Evolutionary conservation across 2,888 invertebrate species (phyloP).

Genomic region (Rhamnusium bicolor): DNA sequence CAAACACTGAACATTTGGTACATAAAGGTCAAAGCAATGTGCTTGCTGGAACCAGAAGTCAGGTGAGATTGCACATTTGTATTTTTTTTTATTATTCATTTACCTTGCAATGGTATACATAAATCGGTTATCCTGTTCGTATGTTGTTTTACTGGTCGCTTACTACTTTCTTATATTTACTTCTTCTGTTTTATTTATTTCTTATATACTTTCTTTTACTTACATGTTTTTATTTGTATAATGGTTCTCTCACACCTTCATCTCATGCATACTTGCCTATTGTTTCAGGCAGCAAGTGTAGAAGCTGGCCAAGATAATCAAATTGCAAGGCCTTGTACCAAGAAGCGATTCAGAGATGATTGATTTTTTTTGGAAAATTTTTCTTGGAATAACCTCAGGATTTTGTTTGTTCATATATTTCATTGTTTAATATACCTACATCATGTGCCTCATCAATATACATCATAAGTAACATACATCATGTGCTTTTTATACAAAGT

Average conservation of each 20-base stretch:
- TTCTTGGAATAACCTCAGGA: neutral
- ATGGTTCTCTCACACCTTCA: neutral
- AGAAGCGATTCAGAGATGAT: neutral
- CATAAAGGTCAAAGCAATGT: neutral
- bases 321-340: neutral
- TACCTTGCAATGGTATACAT: neutral
- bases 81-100: slow-evolving; percentile 1
- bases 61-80: slow-evolving; percentile 1
- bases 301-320: neutral
- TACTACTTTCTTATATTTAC: neutral
- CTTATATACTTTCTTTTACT: neutral
- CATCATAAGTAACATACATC: neutral
- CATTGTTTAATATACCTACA: slow-evolving; percentile 1
- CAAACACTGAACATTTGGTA: neutral
- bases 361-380: neutral
- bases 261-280: neutral
- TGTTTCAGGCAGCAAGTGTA: slow-evolving; percentile 1
- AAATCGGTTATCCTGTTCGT: neutral
- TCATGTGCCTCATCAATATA: slow-evolving; percentile 1
- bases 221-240: neutral
- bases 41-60: slow-evolving; percentile 1
- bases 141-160: neutral
- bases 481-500: neutral
- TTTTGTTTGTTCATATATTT: slow-evolving; percentile 1
- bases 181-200: neutral